phyloP scores from a whole-genome alignment of 2,888 invertebrate genomes.

The Eilema caniola region DNA sequence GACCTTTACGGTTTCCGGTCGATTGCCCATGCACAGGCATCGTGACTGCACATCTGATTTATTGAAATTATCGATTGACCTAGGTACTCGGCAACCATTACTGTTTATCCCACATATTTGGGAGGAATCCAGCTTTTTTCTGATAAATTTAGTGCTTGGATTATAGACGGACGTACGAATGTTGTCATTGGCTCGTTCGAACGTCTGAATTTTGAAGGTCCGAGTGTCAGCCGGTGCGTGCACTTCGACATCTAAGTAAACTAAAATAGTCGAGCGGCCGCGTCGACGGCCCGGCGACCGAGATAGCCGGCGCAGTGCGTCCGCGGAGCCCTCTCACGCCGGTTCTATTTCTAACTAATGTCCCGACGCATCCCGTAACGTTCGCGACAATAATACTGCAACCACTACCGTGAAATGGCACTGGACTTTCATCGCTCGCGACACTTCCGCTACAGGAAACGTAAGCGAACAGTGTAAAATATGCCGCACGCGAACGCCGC shows the following conservation, averaged over 20 bases:
- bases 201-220: slow-evolving; percentile 74
- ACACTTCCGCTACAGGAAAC: slow-evolving; percentile 82
- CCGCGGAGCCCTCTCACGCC: slow-evolving; percentile 83
- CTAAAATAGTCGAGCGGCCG: slow-evolving; percentile 83
- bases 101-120: slow-evolving; percentile 10
- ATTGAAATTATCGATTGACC: slow-evolving; percentile 55
- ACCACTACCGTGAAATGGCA: slow-evolving; percentile 80
- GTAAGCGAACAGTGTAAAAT: slow-evolving; percentile 67
- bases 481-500: slow-evolving; percentile 74
- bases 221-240: slow-evolving; percentile 74
- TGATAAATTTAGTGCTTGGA: slow-evolving; percentile 29
- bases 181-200: slow-evolving; percentile 57
- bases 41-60: slow-evolving; percentile 42
- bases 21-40: slow-evolving; percentile 45
- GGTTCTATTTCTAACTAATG: slow-evolving; percentile 85
- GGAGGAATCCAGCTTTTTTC: slow-evolving; percentile 15
- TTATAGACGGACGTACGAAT: slow-evolving; percentile 44
- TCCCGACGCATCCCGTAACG: slow-evolving; percentile 76
- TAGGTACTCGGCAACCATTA: slow-evolving; percentile 26
- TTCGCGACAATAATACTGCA: slow-evolving; percentile 79
- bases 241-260: slow-evolving; percentile 86
- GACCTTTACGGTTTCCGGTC: slow-evolving; percentile 52
- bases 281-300: slow-evolving; percentile 83
- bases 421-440: slow-evolving; percentile 78
- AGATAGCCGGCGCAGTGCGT: slow-evolving; percentile 83